Percentiles rank a stretch among this genome's conserved stretches.
Conservation (phyloP, 1,140 invertebrate species). For the Halesus radiatus region DNA sequence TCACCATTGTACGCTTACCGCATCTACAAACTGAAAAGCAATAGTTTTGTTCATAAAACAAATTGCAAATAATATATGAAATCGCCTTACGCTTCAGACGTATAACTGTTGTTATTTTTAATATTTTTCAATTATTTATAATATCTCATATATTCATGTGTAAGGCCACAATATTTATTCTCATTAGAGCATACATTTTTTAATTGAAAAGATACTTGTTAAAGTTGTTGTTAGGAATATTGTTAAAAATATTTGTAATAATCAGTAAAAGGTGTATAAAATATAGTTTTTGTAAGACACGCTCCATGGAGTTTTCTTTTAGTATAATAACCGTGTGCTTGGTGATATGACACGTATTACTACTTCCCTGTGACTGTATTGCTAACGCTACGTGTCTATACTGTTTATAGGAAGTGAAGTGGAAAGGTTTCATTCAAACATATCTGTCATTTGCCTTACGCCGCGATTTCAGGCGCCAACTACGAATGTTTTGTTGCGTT, state of each 20-base stretch:
- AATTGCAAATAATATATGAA: not conserved
- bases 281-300: slow-evolving; percentile 26
- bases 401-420: slow-evolving; percentile 10
- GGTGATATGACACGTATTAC: slow-evolving; percentile 7
- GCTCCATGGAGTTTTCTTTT: slow-evolving; percentile 20
- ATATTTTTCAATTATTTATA: not conserved
- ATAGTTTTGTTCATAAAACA: too few relatives aligned
- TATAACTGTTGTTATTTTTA: not conserved
- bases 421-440: slow-evolving; percentile 34
- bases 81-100: not conserved
- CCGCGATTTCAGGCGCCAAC: slow-evolving; percentile 53
- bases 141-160: not conserved
- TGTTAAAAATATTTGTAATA: slow-evolving; percentile 24
- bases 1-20: too few relatives aligned
- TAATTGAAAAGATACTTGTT: slow-evolving; percentile 8
- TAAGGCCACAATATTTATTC: not conserved
- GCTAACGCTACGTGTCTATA: slow-evolving; percentile 11
- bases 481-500: slow-evolving; percentile 40
- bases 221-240: slow-evolving; percentile 37
- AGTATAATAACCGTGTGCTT: not conserved
- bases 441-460: slow-evolving; percentile 58
- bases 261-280: slow-evolving; percentile 29
- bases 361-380: slow-evolving; percentile 22
- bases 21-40: too few relatives aligned
- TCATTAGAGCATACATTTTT: not conserved